Evolutionary conservation across 2,797 vertebrate genomes (phyloP), one percentile per base, ranked within the genome.

Genomic region (Cebuella pygmaea): DNA sequence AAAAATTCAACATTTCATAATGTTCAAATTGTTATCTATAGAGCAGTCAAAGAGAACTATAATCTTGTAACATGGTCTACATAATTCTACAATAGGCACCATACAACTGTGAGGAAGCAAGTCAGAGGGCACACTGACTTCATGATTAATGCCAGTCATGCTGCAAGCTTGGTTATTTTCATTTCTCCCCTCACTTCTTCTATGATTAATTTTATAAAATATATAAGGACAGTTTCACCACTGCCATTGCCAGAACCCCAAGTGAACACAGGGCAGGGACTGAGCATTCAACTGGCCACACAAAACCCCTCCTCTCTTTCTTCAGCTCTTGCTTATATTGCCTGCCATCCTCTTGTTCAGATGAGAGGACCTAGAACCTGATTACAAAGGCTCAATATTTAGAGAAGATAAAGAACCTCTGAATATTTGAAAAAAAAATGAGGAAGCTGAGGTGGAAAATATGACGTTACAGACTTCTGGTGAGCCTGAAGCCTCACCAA

Each of bases 361-460:
- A 14, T 26, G 95, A 92, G 7, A 39, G 2, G 1, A 7, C 72
- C 95, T 39, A 55, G 96, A 86, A 93, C 94, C 15, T 94, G 98
- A 98, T 83, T 98, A 46, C 99, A 96, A 74, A 98, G 52, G 99
- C 99, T 88, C 99, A 99, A 95, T 99, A 99, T 97, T 99, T 74
- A 99, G 99, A 2, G 99, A 99, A 96, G 99, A 99, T 90, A 99
- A 99, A 97, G 99, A 99, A 98, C 99, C 98, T 41, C 99, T 46
- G 98, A 99, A 55, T 99, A 99, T 27, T 99, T 98, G 26, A 97
- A 99, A 13, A 98, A 99, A 99, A 97, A 99, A 99, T 90, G 99
- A 99, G 86, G 99, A 99, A 98, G 99, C 99, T 9, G 99, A 99
- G 96, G 99, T 99, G 46, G 99, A 99, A 97, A 99, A 76, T 99